phyloP scores from a whole-genome alignment of 2,888 invertebrate species.

The Lepidochitona cinerea region DNA sequence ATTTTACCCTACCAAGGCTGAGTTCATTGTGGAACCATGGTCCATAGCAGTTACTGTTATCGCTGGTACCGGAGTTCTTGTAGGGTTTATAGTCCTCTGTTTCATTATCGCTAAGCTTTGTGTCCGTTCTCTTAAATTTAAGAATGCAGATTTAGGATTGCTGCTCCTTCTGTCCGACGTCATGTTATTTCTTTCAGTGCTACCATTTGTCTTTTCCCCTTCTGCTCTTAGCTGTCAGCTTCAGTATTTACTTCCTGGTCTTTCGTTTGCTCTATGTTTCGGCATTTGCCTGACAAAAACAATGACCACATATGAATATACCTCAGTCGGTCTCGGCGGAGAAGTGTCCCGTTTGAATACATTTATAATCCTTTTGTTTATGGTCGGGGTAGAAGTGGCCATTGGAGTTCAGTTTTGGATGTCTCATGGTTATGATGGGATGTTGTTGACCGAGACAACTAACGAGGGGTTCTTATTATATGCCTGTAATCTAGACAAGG shows the following conservation, averaged over 20 bases:
- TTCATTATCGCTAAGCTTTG: conserved; percentile 87
- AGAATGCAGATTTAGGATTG: conserved; percentile 67
- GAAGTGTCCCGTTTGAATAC: conserved; percentile 83
- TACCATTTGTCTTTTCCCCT: conserved; percentile 70
- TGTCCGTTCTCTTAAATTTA: conserved; percentile 41
- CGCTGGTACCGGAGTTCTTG: conserved; percentile 85
- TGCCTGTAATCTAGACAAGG: conserved; percentile 48
- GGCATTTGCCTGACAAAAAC: conserved; percentile 93
- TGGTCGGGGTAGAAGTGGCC: conserved; percentile 81
- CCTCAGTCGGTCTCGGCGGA: conserved; percentile 84
- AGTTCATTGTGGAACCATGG: conserved; percentile 77
- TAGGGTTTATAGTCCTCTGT: conserved; percentile 85
- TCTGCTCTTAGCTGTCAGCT: conserved; percentile 69
- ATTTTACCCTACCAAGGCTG: conserved; percentile 4
- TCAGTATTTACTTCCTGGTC: conserved; percentile 69
- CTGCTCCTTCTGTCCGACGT: conserved; percentile 70
- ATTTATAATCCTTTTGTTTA: conserved; percentile 86
- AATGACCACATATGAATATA: conserved; percentile 90
- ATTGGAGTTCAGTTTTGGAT: conserved; percentile 69
- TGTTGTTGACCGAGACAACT: conserved; percentile 3
- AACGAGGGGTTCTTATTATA: conserved; percentile 65
- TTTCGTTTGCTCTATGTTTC: conserved; percentile 82
- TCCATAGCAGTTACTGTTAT: conserved; percentile 88
- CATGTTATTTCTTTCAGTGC: conserved; percentile 68
- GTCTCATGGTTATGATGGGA: conserved; percentile 45